These are phyloP conservation scores for Crenichthys baileyi DNA, from an alignment of 2,797 vertebrate species.

Conservation along the genomic window DNA sequence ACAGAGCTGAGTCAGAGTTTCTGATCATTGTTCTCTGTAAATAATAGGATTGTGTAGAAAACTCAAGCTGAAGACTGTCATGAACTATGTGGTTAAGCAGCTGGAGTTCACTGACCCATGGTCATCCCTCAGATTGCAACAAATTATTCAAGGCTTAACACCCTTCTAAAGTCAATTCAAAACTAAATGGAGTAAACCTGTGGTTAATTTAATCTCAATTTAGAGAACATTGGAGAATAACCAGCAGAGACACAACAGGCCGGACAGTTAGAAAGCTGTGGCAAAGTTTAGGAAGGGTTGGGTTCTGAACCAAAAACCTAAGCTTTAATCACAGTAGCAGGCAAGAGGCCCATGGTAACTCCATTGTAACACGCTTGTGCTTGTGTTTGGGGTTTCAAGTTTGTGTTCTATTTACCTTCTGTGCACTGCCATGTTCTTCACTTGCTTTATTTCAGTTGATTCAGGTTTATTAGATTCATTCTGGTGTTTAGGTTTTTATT, in stretches of 20 bases:
- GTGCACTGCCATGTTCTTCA: too few relatives aligned
- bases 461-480: too few relatives aligned
- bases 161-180: too few relatives aligned
- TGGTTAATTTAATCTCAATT: too few relatives aligned
- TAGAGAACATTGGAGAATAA: neutral
- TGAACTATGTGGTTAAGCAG: neutral
- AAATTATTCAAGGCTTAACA: neutral
- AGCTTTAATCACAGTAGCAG: neutral
- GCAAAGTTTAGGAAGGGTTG: neutral
- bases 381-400: too few relatives aligned
- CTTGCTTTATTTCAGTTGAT: too few relatives aligned
- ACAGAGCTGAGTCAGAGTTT: constrained; percentile 8
- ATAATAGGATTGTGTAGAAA: constrained; percentile 6
- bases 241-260: neutral
- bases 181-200: too few relatives aligned
- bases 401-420: too few relatives aligned
- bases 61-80: constrained; percentile 2
- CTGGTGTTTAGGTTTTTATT: too few relatives aligned
- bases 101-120: neutral
- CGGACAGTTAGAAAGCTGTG: neutral
- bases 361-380: too few relatives aligned
- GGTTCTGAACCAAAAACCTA: neutral
- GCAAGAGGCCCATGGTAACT: neutral
- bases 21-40: constrained; percentile 18
- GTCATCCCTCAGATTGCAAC: neutral